Conservation (phyloP, 2,113 vertebrate genomes). For the Baryphthengus martii region DNA sequence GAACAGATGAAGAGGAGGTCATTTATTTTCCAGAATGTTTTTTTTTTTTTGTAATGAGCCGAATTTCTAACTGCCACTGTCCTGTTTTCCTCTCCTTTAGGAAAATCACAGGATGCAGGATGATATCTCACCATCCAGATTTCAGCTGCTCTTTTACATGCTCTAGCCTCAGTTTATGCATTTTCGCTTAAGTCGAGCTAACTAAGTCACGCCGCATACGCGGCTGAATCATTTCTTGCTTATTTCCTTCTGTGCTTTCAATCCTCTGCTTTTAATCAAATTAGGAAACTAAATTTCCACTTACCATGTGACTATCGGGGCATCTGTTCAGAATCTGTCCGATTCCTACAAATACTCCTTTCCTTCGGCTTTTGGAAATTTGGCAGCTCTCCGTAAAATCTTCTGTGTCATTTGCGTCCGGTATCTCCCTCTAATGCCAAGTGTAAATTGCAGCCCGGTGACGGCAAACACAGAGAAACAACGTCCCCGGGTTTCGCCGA, state of each 20-base stretch:
- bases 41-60: not conserved
- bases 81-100: not conserved
- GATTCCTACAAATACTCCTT: not conserved
- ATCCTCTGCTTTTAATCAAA: not conserved
- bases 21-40: too few species aligned
- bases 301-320: not conserved
- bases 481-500: not conserved
- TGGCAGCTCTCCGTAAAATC: not conserved
- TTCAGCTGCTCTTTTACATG: not conserved
- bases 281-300: not conserved
- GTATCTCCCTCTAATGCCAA: not conserved
- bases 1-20: not conserved
- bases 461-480: not conserved
- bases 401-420: not conserved
- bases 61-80: not conserved
- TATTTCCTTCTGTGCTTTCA: not conserved
- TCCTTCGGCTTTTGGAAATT: not conserved
- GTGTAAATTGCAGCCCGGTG: not conserved
- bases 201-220: not conserved
- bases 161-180: not conserved
- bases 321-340: not conserved
- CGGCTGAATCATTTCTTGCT: not conserved
- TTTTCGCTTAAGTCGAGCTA: not conserved
- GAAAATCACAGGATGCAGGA: not conserved
- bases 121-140: not conserved